A percentile compares a stretch with the other conserved stretches of the same genome.
These are phyloP conservation scores for Timandra comae DNA, from an alignment of 2,888 invertebrate genomes.

Conservation along the genomic window DNA sequence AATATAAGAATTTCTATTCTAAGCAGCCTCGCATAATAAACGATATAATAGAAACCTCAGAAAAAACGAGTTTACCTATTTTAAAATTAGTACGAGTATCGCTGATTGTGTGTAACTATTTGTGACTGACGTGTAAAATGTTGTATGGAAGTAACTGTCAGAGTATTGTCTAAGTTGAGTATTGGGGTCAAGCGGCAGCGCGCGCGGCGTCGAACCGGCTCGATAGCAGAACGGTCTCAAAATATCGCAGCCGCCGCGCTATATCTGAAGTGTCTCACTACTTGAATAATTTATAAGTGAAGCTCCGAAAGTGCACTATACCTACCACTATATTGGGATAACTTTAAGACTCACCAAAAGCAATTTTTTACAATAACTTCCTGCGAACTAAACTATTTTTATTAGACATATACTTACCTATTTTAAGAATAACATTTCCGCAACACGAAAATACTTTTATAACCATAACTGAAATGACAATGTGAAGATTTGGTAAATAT, in stretches of 20 bases:
- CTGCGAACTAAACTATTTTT: not conserved
- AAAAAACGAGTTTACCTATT: too few relatives aligned
- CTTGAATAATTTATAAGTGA: conserved; percentile 74
- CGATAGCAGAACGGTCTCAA: conserved; percentile 46
- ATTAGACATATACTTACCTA: not conserved
- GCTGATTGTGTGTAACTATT: too few relatives aligned
- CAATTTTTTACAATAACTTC: not conserved
- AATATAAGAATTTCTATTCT: too few relatives aligned
- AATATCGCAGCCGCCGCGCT: conserved; percentile 62
- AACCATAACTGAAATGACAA: not conserved
- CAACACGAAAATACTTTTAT: not conserved
- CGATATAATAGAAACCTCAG: too few relatives aligned
- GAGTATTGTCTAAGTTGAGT: conserved; percentile 26
- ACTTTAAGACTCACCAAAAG: conserved; percentile 23
- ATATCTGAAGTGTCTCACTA: conserved; percentile 71
- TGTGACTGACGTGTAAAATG: too few relatives aligned
- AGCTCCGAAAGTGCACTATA: conserved; percentile 61
- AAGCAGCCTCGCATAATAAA: too few relatives aligned
- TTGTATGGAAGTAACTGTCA: too few relatives aligned
- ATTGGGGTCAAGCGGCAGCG: conserved; percentile 42
- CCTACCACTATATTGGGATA: conserved; percentile 49
- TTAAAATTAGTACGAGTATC: too few relatives aligned
- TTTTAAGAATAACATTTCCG: not conserved
- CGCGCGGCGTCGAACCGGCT: conserved; percentile 24
- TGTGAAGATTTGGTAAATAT: too few relatives aligned